Base-by-base conservation (phyloP, 2,113 vertebrate species). In the Trochalopteron elliotii region DNA sequence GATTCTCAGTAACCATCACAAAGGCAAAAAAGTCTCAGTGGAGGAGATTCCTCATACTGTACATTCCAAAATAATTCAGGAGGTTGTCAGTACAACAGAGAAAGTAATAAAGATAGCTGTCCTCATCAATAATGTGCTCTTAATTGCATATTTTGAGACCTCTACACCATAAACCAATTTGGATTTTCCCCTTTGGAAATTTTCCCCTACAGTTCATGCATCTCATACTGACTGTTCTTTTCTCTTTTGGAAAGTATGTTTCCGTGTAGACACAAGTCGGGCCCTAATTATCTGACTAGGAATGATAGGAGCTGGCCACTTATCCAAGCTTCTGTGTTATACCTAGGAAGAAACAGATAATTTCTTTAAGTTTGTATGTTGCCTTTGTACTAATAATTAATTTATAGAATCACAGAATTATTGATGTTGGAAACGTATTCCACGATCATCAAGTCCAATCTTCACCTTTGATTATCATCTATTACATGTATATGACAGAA, bases 261-360 rank as follows among this genome's bases (percentile, higher is more conserved):
- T 77, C 0, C 0, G 39, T 27, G 28, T 47, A 83, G 35, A 39
- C 24, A 35, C 4, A 0, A 5, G 16, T 56, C 44, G 71, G 33
- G 30, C 35, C 60, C 25, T 70, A 70, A 61, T 8, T 9, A 19
- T 52, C 30, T 44, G 35, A 75, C 30, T 42, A 76, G 40, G 21
- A 82, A 50, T 52, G 10, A 71, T 23, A 60, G 27, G 39, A 44
- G 6, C 10, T 64, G n/a, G 15, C 31, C 49, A 49, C 31, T 52
- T 90, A 47, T 20, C 19, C 0, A 1, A 72, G 18, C 1, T 72
- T 80, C 55, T 80, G 11, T 80, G 12, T 47, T 69, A 59, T 17
- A 63, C 9, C 4, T 74, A 76, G 53, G 57, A 85, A 83, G 39
- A 86, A 68, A 56, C 4, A 57, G 31, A 23, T 35, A 0, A 39